These are phyloP conservation scores for Nemopilema nomurai DNA, from an alignment of 30 jellyfish, hydroid and myxozoan species.

Conservation along the genomic window DNA sequence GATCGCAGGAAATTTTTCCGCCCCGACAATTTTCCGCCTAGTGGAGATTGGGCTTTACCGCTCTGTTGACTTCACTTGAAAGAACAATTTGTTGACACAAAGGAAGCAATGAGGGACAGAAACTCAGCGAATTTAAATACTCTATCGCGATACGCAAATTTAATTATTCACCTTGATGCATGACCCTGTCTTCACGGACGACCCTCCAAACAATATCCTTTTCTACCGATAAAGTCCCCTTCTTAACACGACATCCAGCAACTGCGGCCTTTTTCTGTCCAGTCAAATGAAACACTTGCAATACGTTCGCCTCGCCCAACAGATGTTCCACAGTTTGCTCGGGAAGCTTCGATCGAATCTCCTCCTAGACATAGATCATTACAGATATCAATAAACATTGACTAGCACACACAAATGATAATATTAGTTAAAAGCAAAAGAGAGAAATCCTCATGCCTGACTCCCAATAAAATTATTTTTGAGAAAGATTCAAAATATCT, in stretches of 20 bases:
- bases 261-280: conserved; percentile 90
- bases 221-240: conserved; percentile 72
- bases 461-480: too few species aligned
- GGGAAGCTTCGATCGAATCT: conserved; percentile 73
- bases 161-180: conserved; percentile 78
- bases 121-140: not conserved
- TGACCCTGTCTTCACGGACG: conserved; percentile 54
- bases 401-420: too few species aligned
- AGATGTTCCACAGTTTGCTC: conserved; percentile 64
- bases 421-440: too few species aligned
- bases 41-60: too few species aligned
- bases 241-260: conserved; percentile 97
- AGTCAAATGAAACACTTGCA: conserved; percentile 79
- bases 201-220: conserved; percentile 75
- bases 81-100: not conserved
- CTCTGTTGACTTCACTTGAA: too few species aligned
- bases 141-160: not conserved
- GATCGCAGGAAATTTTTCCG: too few species aligned
- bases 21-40: too few species aligned
- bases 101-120: not conserved
- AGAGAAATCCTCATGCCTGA: too few species aligned
- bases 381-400: not conserved
- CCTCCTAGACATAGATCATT: conserved; percentile 59
- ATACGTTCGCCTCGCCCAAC: conserved; percentile 92
- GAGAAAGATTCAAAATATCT: too few species aligned